Evolutionary conservation across 2,797 vertebrate species (phyloP).

Genomic region (Neoniphon sammara): DNA sequence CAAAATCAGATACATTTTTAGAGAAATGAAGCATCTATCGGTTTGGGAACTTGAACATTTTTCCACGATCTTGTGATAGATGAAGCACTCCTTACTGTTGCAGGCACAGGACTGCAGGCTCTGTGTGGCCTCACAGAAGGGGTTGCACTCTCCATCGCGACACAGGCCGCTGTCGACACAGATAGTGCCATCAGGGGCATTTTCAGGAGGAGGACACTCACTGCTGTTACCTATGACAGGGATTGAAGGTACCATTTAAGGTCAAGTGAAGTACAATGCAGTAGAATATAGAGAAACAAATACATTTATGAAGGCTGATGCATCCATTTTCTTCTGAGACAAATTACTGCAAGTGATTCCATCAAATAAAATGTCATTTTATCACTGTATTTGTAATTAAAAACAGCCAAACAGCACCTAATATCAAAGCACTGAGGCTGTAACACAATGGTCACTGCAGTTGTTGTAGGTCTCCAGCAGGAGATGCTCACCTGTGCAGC

Average conservation of each 20-base stretch:
- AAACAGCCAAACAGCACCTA: background rate
- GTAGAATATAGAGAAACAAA: background rate
- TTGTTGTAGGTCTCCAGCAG: constrained; percentile 40
- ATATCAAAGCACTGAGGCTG: background rate
- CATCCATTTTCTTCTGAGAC: background rate
- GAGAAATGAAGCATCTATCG: background rate
- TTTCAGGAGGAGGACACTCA: constrained; percentile 90
- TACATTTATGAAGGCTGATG: background rate
- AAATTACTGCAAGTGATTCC: background rate
- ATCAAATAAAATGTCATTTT: background rate
- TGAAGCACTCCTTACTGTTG: constrained; percentile 82
- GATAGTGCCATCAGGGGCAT: constrained; percentile 84
- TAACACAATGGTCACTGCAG: background rate
- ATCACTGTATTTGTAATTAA: background rate
- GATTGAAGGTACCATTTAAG: background rate
- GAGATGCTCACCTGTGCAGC: constrained; percentile 89
- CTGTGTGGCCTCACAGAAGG: constrained; percentile 91
- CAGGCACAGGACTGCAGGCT: constrained; percentile 90
- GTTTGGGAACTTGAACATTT: background rate
- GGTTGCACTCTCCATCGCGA: constrained; percentile 89
- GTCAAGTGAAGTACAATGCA: background rate
- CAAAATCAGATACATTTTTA: too few species aligned
- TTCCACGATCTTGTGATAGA: background rate
- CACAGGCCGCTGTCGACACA: constrained; percentile 95
- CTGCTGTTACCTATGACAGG: constrained; percentile 88